Evolutionary conservation across 2,888 invertebrate genomes (phyloP), one percentile per base, ranked within the genome.

Genomic region (Theodoxus fluviatilis): DNA sequence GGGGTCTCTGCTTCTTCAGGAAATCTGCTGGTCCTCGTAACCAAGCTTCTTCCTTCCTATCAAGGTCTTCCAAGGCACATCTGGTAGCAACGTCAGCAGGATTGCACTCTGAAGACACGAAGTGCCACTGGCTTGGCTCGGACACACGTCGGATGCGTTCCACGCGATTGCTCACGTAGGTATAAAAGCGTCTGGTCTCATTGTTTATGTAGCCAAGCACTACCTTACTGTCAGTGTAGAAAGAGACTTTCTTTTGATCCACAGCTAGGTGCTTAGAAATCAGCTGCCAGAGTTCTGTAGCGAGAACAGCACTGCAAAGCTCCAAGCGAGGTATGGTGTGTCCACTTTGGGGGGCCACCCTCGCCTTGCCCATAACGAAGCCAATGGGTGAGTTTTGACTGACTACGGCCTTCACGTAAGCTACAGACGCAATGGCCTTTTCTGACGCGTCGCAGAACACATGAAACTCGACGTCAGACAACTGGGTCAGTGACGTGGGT

Each of bases 171-270:
- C 37, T 43, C 1, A 72, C 72, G 31, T 75, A 75, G 1, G 43
- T 61, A 57, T 74, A 69, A 63, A 74, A 75, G 15, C 74, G 9
- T 55, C 67, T 43, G 3, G 33, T 65, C 6, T 68, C 22, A 35
- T 74, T 75, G 37, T 47, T 12, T n/a, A 73, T 71, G 55, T 74
- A 75, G 2, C 73, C 73, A 3, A 74, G 40, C 3, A 73, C 68
- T 1, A 76, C 71, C 25, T 65, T 47, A 40, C 74, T 74, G 43
- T 75, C 75, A 0, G 68, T 73, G 71, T 67, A 71, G 28, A 69
- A 76, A 1, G 12, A 15, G 38, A 64, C 9, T 15, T 33, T 22
- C 4, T 59, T 59, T 1, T 12, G 31, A 22, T 31, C 22, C 12
- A 49, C 2, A 3, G 66, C 52, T 3, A 74, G 43, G 15, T 68